These are phyloP conservation scores for Anguilla megastoma DNA, from an alignment of 2,797 vertebrate species.

Conservation along the genomic window DNA sequence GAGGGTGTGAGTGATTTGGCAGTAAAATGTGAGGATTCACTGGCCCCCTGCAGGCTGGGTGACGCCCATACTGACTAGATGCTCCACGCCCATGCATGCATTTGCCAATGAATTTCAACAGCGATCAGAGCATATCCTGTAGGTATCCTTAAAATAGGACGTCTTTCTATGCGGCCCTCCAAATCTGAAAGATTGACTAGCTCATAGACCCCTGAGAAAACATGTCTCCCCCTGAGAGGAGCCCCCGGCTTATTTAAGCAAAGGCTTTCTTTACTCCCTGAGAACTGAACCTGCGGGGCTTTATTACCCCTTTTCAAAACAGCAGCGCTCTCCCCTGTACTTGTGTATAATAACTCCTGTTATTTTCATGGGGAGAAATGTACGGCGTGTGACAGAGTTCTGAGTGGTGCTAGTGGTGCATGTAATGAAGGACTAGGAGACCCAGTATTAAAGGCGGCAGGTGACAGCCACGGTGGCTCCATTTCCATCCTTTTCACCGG, in stretches of 20 bases:
- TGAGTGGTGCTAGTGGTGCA: not conserved
- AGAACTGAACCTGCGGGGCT: not conserved
- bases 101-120: not conserved
- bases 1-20: not conserved
- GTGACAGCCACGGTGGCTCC: not conserved
- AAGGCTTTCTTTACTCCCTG: not conserved
- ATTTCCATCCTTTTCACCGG: not conserved
- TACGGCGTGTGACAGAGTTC: not conserved
- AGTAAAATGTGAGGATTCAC: not conserved
- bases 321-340: not conserved
- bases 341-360: not conserved
- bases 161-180: not conserved
- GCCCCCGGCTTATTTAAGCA: too few relatives aligned
- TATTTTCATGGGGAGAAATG: not conserved
- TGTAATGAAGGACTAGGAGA: not conserved
- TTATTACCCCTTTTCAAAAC: not conserved
- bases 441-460: not conserved
- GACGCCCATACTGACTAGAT: not conserved
- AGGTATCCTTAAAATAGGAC: not conserved
- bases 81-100: not conserved
- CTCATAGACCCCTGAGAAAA: not conserved
- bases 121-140: not conserved
- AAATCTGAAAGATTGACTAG: not conserved
- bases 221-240: not conserved
- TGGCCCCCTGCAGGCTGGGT: not conserved